These are phyloP conservation scores for Drosophila heteroneura DNA, from an alignment of 2,888 invertebrate species.

Conservation along the genomic window DNA sequence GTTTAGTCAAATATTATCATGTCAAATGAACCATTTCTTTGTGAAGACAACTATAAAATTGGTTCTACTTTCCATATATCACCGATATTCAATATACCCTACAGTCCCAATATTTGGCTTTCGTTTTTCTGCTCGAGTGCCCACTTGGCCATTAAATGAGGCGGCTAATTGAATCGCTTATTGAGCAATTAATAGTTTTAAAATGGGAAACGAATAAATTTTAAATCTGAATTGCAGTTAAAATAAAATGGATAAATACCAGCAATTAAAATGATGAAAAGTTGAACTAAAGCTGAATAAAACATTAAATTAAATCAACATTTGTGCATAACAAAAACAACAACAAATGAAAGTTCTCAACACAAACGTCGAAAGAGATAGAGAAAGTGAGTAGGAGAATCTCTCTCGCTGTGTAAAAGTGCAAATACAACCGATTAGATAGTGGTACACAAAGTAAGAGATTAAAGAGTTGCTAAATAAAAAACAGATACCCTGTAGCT, in stretches of 20 bases:
- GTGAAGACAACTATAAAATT: neutral
- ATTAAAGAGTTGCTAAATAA: neutral
- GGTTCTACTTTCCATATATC: neutral
- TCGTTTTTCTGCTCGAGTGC: slow-evolving; percentile 36
- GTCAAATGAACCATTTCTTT: neutral
- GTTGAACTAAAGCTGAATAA: slow-evolving; percentile 19
- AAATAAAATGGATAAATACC: slow-evolving; percentile 16
- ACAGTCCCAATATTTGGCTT: too few relatives aligned
- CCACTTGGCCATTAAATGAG: slow-evolving; percentile 53
- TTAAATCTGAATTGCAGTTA: slow-evolving; percentile 39
- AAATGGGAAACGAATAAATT: slow-evolving; percentile 32
- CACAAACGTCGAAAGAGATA: slow-evolving; percentile 36
- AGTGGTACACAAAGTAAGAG: neutral
- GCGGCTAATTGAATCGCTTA: slow-evolving; percentile 61
- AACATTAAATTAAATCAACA: slow-evolving; percentile 22
- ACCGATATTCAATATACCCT: neutral
- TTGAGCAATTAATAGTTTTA: slow-evolving; percentile 58
- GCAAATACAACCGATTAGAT: slow-evolving; percentile 32
- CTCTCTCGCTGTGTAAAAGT: slow-evolving; percentile 52
- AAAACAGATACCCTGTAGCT: slow-evolving; percentile 1
- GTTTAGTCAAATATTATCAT: neutral
- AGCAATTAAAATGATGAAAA: slow-evolving; percentile 13
- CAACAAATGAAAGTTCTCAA: slow-evolving; percentile 56
- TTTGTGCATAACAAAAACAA: slow-evolving; percentile 51
- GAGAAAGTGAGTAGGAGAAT: neutral